Conservation (phyloP, 1,140 invertebrate species). For the Magallana ariakensis region DNA sequence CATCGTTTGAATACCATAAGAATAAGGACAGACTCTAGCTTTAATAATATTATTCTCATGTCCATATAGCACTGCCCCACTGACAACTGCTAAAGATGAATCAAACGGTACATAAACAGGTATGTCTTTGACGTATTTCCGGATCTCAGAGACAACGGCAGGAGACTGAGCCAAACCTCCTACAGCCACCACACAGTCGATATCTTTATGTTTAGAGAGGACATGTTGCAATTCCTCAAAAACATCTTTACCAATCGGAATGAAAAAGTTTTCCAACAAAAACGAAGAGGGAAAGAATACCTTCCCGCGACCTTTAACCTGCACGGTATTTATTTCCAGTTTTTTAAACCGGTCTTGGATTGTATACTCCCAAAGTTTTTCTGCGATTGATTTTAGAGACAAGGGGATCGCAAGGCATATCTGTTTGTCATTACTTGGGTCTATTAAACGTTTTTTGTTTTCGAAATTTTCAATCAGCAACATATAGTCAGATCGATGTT, state of each 20-base stretch:
- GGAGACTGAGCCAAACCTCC: slow-evolving; percentile 21
- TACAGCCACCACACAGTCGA: not conserved
- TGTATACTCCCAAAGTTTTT: not conserved
- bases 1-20: slow-evolving; percentile 31
- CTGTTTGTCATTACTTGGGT: not conserved
- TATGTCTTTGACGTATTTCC: slow-evolving; percentile 26
- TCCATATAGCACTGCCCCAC: slow-evolving; percentile 17
- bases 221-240: not conserved
- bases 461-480: slow-evolving; percentile 6
- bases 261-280: not conserved
- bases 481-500: slow-evolving; percentile 25
- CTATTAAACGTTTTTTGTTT: slow-evolving; percentile 18
- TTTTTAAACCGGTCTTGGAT: not conserved
- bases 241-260: not conserved
- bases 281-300: not conserved
- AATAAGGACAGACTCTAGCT: not conserved
- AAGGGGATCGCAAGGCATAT: not conserved
- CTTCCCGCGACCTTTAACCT: not conserved
- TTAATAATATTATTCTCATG: slow-evolving; percentile 33
- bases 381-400: not conserved
- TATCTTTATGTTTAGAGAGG: not conserved
- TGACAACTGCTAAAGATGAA: not conserved
- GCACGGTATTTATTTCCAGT: not conserved
- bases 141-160: not conserved
- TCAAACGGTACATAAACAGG: slow-evolving; percentile 23